A percentile compares a stretch with the other conserved stretches of the same genome.
Conservation (phyloP, 2,888 invertebrate genomes). For the Steinernema scapterisci region DNA sequence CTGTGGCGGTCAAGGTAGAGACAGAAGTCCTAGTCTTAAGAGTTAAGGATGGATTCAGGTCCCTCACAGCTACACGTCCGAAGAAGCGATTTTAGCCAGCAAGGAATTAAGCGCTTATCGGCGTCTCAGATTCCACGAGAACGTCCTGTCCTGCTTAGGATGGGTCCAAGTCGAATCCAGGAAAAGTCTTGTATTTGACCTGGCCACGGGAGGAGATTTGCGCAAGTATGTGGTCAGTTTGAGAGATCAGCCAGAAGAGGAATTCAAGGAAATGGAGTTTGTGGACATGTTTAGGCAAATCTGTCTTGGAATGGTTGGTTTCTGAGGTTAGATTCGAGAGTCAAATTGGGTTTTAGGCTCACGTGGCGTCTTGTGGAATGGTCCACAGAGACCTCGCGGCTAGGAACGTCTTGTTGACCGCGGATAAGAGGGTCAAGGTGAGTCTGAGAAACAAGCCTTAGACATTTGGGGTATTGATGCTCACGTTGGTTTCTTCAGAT, state of each 20-base stretch:
- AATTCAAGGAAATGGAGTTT: conserved; percentile 29
- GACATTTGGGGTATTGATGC: neutral
- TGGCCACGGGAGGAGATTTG: conserved; percentile 12
- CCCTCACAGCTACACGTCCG: neutral
- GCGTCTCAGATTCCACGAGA: neutral
- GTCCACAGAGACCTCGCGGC: conserved; percentile 36
- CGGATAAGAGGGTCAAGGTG: conserved; percentile 30
- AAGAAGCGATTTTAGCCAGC: neutral
- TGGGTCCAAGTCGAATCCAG: conserved; percentile 1
- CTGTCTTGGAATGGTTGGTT: conserved; percentile 32
- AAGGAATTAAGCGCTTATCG: neutral
- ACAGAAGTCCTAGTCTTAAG: too few relatives aligned
- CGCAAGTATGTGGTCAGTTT: neutral
- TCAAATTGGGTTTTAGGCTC: neutral
- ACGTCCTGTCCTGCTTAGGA: conserved; percentile 15
- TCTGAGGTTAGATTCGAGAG: neutral
- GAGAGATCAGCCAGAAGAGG: conserved; percentile 7
- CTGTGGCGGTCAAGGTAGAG: conserved; percentile 28
- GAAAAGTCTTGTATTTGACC: conserved; percentile 33
- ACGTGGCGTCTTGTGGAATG: conserved; percentile 28
- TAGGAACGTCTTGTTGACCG: conserved; percentile 33
- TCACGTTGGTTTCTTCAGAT: neutral
- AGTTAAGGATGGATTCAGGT: neutral
- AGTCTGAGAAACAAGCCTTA: neutral
- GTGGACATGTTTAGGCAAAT: conserved; percentile 29